Evolutionary conservation across 2,797 vertebrate species (phyloP), one percentile per base, ranked within the genome.

Genomic region (Takifugu ocellatus): DNA sequence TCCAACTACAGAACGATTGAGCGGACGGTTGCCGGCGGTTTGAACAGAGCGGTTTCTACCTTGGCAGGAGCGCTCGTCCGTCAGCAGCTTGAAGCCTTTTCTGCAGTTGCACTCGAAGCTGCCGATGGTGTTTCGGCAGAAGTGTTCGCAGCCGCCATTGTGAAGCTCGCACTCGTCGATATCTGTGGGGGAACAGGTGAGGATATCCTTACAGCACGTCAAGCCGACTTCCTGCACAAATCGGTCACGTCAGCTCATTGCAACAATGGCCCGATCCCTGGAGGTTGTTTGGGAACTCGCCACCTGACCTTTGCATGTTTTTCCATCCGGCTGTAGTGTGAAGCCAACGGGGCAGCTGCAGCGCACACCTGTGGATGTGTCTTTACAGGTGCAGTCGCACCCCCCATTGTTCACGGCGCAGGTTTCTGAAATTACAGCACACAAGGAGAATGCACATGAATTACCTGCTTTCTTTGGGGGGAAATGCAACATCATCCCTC

Each of bases 61-160:
- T 93, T 98, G 96, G 88, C 97, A 99, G 12, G 95, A 94, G 31
- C 92, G 95, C 82, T 99, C 97, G 63, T 99, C 95, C 51, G 94
- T 95, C 86, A 99, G 92, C 79, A 99, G 90, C 88, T 99, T 99
- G 90, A 95, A 99, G 78, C 97, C 97, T 82, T 95, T 96, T 66
- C 81, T 94, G 88, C 97, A 99, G 92, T 93, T 95, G 88, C 97
- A 99, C 81, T 98, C 96, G 66, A 96, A 99, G 90, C 95, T 99
- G 81, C 97, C 97, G 44, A 98, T 91, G 21, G 95, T 96, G 90
- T 99, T 99, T 84, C 90, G 95, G 88, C 97, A 99, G 90, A 94
- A 97, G 77, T 99, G 97, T 66, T 96, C 93, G 14, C 97, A 99
- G 24, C 95, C 94, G 45, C 97, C 96, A 0, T 96, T 96, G 80